These are phyloP conservation scores for Callionymus lyra DNA, from an alignment of 2,113 vertebrate genomes.

Conservation along the genomic window DNA sequence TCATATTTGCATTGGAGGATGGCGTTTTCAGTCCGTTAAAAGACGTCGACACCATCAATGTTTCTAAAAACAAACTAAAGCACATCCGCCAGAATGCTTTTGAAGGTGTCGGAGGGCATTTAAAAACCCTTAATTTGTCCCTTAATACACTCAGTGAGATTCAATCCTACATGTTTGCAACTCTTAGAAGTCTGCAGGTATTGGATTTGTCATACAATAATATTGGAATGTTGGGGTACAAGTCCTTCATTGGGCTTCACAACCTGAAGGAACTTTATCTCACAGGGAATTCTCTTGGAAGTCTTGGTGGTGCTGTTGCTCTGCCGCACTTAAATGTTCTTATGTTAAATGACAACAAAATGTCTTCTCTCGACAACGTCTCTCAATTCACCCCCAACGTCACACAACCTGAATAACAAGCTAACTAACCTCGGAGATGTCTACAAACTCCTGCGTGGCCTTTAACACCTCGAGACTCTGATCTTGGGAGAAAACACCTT, in stretches of 20 bases:
- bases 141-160: conserved; percentile 78
- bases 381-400: conserved; percentile 9
- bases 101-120: conserved; percentile 61
- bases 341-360: conserved; percentile 70
- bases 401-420: conserved; percentile 58
- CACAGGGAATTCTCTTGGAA: conserved; percentile 72
- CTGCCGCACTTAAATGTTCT: conserved; percentile 47
- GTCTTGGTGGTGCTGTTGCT: conserved; percentile 40
- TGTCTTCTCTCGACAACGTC: conserved; percentile 13
- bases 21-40: conserved; percentile 62
- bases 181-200: conserved; percentile 47
- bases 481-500: conserved; percentile 65
- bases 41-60: conserved; percentile 55
- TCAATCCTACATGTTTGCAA: conserved; percentile 61
- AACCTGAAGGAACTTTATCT: conserved; percentile 62
- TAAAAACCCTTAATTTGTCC: conserved; percentile 72
- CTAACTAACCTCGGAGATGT: conserved; percentile 58
- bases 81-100: conserved; percentile 68
- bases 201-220: conserved; percentile 80
- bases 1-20: conserved; percentile 67
- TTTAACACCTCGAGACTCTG: conserved; percentile 53
- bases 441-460: conserved; percentile 45
- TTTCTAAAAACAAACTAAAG: conserved; percentile 75
- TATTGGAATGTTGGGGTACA: conserved; percentile 61
- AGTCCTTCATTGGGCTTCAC: conserved; percentile 63